Conservation (phyloP, 2,888 invertebrate species). For the Brachyptera risi region DNA sequence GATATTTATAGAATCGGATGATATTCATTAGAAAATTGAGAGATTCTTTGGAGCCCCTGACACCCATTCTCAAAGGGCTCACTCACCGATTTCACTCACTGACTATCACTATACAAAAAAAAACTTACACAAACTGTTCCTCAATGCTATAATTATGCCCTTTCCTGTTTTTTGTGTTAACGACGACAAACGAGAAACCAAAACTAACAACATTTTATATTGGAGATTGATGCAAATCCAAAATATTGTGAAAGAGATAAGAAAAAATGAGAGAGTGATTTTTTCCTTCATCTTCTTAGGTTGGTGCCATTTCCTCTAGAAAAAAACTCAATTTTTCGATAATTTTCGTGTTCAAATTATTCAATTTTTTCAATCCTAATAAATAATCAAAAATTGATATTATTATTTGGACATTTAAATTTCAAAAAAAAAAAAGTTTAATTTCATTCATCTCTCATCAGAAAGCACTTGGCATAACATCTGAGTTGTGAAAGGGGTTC, state of each 20-base stretch:
- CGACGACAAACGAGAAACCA: constrained; percentile 22
- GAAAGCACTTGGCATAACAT: neutral
- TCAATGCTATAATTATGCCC: constrained; percentile 34
- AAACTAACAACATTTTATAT: constrained; percentile 25
- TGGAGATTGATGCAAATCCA: neutral
- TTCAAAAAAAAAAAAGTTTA: neutral
- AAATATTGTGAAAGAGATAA: neutral
- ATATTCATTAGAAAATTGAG: neutral
- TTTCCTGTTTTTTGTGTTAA: constrained; percentile 30
- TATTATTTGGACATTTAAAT: neutral
- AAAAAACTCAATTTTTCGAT: too few species aligned
- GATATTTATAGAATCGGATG: too few species aligned
- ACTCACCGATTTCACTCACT: constrained; percentile 27
- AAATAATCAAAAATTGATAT: too few species aligned
- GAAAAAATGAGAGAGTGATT: constrained; percentile 21
- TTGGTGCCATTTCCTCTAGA: constrained; percentile 30
- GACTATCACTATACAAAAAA: constrained; percentile 23
- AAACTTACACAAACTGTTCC: constrained; percentile 33
- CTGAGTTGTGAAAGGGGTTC: neutral
- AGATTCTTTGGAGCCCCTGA: constrained; percentile 15
- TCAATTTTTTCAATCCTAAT: too few species aligned
- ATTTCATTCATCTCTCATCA: neutral
- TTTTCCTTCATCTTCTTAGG: constrained; percentile 22
- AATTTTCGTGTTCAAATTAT: neutral
- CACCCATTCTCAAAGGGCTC: constrained; percentile 28